Evolutionary conservation across 2,113 vertebrate species (phyloP), one percentile per base, ranked within the genome.

Genomic region (Nymphicus hollandicus): DNA sequence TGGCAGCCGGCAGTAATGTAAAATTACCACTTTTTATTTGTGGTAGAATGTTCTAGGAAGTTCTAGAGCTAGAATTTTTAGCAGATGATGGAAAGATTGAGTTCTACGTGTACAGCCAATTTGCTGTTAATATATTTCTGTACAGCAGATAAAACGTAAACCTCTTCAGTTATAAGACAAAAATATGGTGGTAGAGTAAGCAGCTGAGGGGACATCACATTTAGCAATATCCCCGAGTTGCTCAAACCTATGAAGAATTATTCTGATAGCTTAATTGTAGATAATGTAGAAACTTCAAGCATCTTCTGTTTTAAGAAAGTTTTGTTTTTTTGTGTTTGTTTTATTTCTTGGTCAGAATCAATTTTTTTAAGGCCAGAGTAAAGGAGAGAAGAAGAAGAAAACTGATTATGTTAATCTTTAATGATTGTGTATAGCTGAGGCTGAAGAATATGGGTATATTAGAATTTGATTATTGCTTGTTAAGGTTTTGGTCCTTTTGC

Each of bases 31-130:
- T 50, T 50, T 35, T 50, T 44, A 58, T 46, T 31, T 35, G 11
- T 56, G 27, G 13, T 52, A 33, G 35, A 86, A 69, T 37, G 11
- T 69, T 89, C 31, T 88, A 61, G n/a, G 23, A 83, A 77, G 46
- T 56, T 94, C 31, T 66, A 86, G 53, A 84, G 25, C n/a, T 88
- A 33, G 80, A 64, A 81, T 86, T 86, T 60, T 8, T 63, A 58
- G 49, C 16, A 17, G 60, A 9, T 82, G n/a, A 53, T 61, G 6
- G 55, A 70, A 86, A 33, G 60, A 77, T 31, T 58, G 22, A 52
- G 17, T 78, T 88, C 35, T 46, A 1, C 53, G 11, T 78, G 12
- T 73, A 23, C 6, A 47, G 24, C 31, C 7, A 76, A 6, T 61
- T 77, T 85, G 65, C 43, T 93, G 16, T 52, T 68, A 58, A 39